A percentile compares a stretch with the other conserved stretches of the same genome.
Evolutionary conservation across 2,888 invertebrate genomes (phyloP).

Genomic region (Drosophila affinis): DNA sequence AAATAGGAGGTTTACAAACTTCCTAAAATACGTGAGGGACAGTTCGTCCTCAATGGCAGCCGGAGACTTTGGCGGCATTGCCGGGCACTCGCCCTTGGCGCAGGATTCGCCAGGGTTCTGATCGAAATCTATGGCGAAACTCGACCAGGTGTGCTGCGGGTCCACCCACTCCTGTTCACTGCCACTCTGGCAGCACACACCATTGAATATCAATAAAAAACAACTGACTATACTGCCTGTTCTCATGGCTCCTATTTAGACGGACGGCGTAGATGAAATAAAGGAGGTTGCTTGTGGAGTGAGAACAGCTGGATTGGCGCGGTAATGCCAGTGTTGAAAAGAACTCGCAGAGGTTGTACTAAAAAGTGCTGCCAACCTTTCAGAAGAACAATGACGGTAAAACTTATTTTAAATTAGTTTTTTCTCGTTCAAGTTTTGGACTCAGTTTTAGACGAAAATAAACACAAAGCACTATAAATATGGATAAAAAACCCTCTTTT

Average conservation of each 20-base stretch:
- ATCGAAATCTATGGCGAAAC: slow-evolving; percentile 9
- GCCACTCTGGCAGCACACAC: slow-evolving; percentile 51
- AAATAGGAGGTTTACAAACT: slow-evolving; percentile 71
- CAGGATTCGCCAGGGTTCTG: slow-evolving; percentile 29
- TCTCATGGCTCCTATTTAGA: slow-evolving; percentile 44
- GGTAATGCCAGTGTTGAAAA: not conserved
- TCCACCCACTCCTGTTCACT: slow-evolving; percentile 50
- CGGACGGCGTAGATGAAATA: not conserved
- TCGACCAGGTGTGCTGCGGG: slow-evolving; percentile 51
- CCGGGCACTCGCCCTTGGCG: slow-evolving; percentile 24
- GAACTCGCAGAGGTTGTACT: too few species aligned
- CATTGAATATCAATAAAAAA: slow-evolving; percentile 51
- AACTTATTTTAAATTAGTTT: too few species aligned
- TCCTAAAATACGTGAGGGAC: slow-evolving; percentile 75
- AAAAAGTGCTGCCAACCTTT: too few species aligned
- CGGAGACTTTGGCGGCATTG: slow-evolving; percentile 23
- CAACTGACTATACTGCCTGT: slow-evolving; percentile 45
- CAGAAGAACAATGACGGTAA: too few species aligned
- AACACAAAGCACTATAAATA: too few species aligned
- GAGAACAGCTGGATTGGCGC: not conserved
- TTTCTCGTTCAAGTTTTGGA: too few species aligned
- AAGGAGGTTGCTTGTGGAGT: not conserved
- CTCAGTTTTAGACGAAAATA: too few species aligned
- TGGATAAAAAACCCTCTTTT: too few species aligned
- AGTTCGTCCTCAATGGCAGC: slow-evolving; percentile 58